A percentile compares a stretch with the other conserved stretches of the same genome.
These are phyloP conservation scores for Ciconia maguari DNA, from an alignment of 2,113 vertebrate species.

Conservation along the genomic window DNA sequence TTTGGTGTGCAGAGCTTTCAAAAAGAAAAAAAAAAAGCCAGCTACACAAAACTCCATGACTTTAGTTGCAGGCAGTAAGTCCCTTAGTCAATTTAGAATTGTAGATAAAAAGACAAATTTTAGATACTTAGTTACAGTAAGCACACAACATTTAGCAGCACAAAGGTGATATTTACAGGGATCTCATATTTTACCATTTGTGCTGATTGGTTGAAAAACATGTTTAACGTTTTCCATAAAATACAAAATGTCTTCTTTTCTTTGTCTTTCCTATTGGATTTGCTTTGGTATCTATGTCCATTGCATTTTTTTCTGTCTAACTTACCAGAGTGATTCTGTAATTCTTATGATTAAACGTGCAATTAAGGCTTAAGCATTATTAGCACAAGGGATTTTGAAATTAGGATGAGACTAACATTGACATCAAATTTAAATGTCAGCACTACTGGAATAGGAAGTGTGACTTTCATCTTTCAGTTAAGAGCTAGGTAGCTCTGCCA, in stretches of 20 bases:
- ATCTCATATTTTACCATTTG: not conserved
- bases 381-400: conserved; percentile 7
- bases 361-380: conserved; percentile 24
- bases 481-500: not conserved
- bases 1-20: not conserved
- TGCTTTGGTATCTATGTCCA: not conserved
- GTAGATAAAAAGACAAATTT: not conserved
- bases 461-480: not conserved
- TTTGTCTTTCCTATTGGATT: not conserved
- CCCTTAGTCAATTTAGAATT: not conserved
- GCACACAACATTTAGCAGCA: not conserved
- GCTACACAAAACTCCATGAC: not conserved
- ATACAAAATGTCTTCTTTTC: not conserved
- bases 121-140: not conserved
- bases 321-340: not conserved
- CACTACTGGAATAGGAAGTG: not conserved
- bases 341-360: conserved; percentile 45
- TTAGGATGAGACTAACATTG: not conserved
- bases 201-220: not conserved
- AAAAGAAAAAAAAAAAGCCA: not conserved
- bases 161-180: not conserved
- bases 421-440: not conserved
- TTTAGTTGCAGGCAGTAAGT: not conserved
- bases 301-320: not conserved
- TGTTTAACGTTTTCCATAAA: not conserved